phyloP scores from a whole-genome alignment of 2,888 invertebrate species.

The Frankliniella intonsa region DNA sequence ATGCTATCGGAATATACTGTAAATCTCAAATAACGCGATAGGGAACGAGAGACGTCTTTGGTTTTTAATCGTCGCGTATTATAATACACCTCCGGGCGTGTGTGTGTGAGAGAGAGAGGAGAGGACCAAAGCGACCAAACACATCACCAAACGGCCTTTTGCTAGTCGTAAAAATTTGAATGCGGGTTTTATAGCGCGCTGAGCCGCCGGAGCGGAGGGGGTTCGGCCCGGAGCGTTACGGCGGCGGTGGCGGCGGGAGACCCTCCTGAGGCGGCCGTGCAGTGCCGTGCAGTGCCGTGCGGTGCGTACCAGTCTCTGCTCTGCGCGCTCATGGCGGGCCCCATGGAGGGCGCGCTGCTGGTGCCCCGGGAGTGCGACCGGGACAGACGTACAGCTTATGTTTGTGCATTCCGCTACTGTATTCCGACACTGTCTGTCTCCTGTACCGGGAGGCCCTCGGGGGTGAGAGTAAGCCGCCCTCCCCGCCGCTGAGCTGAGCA shows the following conservation, averaged over 20 bases:
- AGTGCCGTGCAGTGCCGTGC: too few species aligned
- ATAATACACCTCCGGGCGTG: too few species aligned
- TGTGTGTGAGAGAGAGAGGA: too few species aligned
- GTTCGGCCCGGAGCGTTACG: background rate
- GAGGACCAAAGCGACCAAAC: too few species aligned
- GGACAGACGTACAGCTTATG: too few species aligned
- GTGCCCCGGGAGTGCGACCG: too few species aligned
- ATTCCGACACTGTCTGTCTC: too few species aligned
- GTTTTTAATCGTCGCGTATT: background rate
- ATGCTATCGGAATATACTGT: slow-evolving; percentile 6
- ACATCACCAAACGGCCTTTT: background rate
- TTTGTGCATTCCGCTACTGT: too few species aligned
- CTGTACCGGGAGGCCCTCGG: background rate
- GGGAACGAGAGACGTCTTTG: background rate
- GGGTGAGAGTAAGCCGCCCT: background rate
- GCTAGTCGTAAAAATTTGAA: slow-evolving; percentile 25
- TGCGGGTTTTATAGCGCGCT: slow-evolving; percentile 8
- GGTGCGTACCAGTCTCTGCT: too few species aligned
- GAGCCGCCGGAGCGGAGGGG: background rate
- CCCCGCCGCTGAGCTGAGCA: too few species aligned
- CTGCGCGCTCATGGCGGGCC: too few species aligned
- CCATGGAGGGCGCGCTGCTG: too few species aligned
- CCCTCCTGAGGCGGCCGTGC: background rate
- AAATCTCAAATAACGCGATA: slow-evolving; percentile 9
- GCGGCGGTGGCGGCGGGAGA: background rate